These are phyloP conservation scores for Misgurnus anguillicaudatus DNA, from an alignment of 2,113 vertebrate genomes.

Conservation along the genomic window DNA sequence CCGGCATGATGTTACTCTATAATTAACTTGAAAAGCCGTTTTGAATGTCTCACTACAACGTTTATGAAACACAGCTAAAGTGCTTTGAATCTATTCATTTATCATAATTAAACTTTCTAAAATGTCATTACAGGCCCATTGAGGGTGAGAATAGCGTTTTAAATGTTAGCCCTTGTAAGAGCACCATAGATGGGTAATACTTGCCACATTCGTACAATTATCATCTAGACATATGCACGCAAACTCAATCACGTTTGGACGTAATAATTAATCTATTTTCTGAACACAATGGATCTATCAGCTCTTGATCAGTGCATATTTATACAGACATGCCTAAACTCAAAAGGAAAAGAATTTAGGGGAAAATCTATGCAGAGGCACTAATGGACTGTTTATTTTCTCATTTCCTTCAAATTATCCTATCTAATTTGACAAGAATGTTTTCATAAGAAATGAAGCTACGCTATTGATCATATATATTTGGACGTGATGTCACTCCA, in stretches of 20 bases:
- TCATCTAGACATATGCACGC: conserved; percentile 25
- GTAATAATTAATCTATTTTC: not conserved
- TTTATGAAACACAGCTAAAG: conserved; percentile 51
- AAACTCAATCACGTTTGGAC: conserved; percentile 23
- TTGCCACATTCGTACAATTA: conserved; percentile 16
- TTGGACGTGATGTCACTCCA: conserved; percentile 16
- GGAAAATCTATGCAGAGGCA: conserved; percentile 21
- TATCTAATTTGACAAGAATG: conserved; percentile 23
- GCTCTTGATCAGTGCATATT: conserved; percentile 12
- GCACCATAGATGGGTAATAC: not conserved
- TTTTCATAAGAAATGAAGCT: conserved; percentile 35
- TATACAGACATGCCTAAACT: conserved; percentile 29
- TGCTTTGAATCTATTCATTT: conserved; percentile 59
- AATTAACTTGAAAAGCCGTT: conserved; percentile 51
- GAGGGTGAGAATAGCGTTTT: conserved; percentile 28
- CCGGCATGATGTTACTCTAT: conserved; percentile 32
- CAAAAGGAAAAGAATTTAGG: conserved; percentile 1
- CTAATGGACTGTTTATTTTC: conserved; percentile 30
- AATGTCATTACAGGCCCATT: conserved; percentile 35
- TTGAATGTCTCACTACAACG: conserved; percentile 46
- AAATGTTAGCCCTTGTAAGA: conserved; percentile 23
- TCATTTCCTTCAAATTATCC: conserved; percentile 17
- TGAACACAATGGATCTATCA: not conserved
- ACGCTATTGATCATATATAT: conserved; percentile 24
- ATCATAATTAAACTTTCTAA: conserved; percentile 52